These are phyloP conservation scores for Papilio demoleus DNA, from an alignment of 2,888 invertebrate genomes.

Conservation along the genomic window DNA sequence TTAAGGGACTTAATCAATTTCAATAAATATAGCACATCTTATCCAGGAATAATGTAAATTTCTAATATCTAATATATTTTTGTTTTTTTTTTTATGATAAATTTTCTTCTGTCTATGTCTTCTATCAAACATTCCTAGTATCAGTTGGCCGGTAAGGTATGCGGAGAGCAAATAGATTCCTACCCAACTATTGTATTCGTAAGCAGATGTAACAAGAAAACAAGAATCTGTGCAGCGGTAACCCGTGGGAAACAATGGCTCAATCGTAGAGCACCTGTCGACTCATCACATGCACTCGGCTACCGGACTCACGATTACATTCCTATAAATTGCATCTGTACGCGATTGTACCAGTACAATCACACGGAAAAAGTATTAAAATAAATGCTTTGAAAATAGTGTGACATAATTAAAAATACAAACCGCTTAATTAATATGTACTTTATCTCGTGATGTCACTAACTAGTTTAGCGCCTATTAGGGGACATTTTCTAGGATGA, in stretches of 20 bases:
- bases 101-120: not conserved
- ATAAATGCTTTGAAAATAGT: not conserved
- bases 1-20: too few relatives aligned
- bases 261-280: constrained; percentile 78
- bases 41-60: too few relatives aligned
- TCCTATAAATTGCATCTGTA: constrained; percentile 9
- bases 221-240: constrained; percentile 35
- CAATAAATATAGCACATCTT: too few relatives aligned
- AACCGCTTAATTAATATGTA: too few relatives aligned
- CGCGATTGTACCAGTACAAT: constrained; percentile 3
- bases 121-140: too few relatives aligned
- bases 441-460: too few relatives aligned
- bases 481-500: too few relatives aligned
- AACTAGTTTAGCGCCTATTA: too few relatives aligned
- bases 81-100: not conserved
- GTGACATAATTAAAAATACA: too few relatives aligned
- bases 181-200: constrained; percentile 5
- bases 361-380: not conserved
- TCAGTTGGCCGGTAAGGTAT: too few relatives aligned
- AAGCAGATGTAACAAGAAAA: constrained; percentile 32
- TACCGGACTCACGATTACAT: constrained; percentile 52
- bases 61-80: not conserved
- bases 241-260: constrained; percentile 80
- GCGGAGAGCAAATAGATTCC: not conserved
- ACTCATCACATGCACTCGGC: constrained; percentile 51